Conservation (phyloP, 2,113 vertebrate genomes). For the Pollachius pollachius region DNA sequence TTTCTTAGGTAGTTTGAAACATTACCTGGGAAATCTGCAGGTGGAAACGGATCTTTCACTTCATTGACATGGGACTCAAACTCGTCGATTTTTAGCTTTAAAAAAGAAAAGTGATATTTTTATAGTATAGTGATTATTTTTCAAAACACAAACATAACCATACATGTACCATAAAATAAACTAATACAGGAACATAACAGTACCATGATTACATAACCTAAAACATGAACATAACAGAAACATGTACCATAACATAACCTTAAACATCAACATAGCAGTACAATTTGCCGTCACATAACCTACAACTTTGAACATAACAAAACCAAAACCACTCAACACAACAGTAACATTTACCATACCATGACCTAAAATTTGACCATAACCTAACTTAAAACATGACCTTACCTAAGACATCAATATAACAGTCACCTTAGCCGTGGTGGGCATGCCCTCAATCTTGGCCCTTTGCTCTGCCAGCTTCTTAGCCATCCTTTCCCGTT, state of each 20-base stretch:
- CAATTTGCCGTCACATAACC: too few species aligned
- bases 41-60: constrained; percentile 96
- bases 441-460: constrained; percentile 91
- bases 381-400: not conserved
- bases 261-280: too few species aligned
- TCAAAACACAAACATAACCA: not conserved
- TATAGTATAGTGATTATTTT: too few species aligned
- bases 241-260: too few species aligned
- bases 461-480: constrained; percentile 88
- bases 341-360: not conserved
- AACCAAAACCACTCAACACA: too few species aligned
- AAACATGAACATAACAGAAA: too few species aligned
- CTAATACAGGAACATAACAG: too few species aligned
- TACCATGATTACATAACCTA: too few species aligned
- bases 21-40: constrained; percentile 95
- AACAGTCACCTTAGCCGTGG: constrained; percentile 87
- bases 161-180: not conserved
- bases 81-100: constrained; percentile 92
- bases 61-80: constrained; percentile 98
- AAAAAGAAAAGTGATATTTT: constrained; percentile 1
- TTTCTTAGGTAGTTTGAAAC: not conserved
- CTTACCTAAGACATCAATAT: not conserved
- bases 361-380: not conserved
- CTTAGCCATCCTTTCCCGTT: constrained; percentile 82
- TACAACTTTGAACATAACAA: too few species aligned